These are phyloP conservation scores for Troides aeacus DNA, from an alignment of 2,888 invertebrate genomes.

Conservation along the genomic window DNA sequence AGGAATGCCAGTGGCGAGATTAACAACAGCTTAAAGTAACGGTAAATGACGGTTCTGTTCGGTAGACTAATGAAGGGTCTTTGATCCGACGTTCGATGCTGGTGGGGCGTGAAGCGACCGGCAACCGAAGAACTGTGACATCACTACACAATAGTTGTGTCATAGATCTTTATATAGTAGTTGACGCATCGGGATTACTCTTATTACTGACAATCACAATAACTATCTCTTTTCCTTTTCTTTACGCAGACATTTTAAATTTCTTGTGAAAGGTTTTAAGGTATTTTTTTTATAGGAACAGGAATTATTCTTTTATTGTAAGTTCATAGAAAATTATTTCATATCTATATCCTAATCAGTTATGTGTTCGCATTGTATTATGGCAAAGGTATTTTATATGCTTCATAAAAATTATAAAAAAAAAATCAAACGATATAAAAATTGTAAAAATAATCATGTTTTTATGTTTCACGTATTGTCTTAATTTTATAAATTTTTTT, in stretches of 20 bases:
- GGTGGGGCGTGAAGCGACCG: conserved; percentile 7
- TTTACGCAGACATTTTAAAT: neutral
- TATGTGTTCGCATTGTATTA: no score
- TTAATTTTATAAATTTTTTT: no score
- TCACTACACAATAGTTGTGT: neutral
- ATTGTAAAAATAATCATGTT: no score
- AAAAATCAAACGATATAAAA: no score
- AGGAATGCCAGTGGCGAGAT: neutral
- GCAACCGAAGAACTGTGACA: conserved; percentile 6
- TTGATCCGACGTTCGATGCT: neutral
- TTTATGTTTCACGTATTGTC: no score
- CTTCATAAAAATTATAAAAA: no score
- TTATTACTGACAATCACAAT: neutral
- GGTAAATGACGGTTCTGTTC: neutral
- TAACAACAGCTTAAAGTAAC: neutral
- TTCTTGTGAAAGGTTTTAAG: neutral
- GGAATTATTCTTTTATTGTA: no score
- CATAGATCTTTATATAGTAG: neutral
- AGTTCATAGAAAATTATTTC: no score
- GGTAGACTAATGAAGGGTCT: conserved; percentile 8
- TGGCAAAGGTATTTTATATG: no score
- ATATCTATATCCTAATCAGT: no score
- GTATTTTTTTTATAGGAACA: neutral
- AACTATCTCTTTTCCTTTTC: neutral
- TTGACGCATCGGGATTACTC: neutral